Evolutionary conservation across 2,888 invertebrate genomes (phyloP), one percentile per base, ranked within the genome.

Genomic region (Lymantria dispar): DNA sequence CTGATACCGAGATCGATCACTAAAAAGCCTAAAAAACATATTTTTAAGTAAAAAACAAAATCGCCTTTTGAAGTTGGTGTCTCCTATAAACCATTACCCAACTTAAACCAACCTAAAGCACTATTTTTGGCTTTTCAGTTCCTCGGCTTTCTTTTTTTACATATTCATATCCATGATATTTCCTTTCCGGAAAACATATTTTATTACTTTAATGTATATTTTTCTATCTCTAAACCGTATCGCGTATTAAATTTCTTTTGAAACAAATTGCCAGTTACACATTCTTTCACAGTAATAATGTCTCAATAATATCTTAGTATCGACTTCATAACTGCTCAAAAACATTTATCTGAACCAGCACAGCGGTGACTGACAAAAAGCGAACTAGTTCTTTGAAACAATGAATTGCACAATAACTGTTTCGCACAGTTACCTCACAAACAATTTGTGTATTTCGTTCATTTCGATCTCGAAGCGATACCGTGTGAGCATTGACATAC

Each of bases 341-440:
- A 48, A 51, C 51, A 41, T 39, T 42, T 58, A 56, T 54, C 57
- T 52, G 68, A 64, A 55, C 40, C 47, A 56, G 50, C 48, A 53
- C 59, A n/a, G 49, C 54, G 43, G 54, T 39, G 52, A 45, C 55
- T 48, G 45, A 61, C 58, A 67, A 67, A 63, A 66, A 62, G 43
- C 55, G 56, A 64, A 69, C 67, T 51, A 68, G 70, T 64, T 67
- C 61, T 58, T 11, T 42, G 56, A 58, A 69, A 71, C 72, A 68
- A 66, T 66, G 44, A 29, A 29, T 66, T 68, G 69, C 66, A 68
- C 69, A 70, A 70, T 58, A 45, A 48, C 50, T 46, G 54, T 50
- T 70, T 68, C 64, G 67, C 66, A 62, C 42, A 52, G 43, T 72
- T 72, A 70, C 70, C 55, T 71, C 70, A 71, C 48, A 14, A 15